phyloP scores from a whole-genome alignment of 2,888 invertebrate genomes.

The Dryadula phaetusa region DNA sequence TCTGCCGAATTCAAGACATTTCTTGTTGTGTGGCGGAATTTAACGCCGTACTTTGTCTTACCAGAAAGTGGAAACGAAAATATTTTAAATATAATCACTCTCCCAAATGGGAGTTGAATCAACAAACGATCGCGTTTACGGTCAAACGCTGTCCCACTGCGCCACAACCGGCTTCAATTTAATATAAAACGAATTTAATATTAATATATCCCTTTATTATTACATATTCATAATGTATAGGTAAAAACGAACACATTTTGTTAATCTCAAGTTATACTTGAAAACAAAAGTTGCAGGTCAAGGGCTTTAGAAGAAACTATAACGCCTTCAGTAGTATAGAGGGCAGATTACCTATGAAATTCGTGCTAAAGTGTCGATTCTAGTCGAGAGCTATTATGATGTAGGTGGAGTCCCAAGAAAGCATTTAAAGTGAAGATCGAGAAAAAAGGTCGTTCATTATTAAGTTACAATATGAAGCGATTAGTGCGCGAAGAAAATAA shows the following conservation, averaged over 20 bases:
- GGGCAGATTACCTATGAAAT: constrained; percentile 33
- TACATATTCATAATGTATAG: background rate
- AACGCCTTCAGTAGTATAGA: constrained; percentile 25
- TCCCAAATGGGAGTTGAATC: too few relatives aligned
- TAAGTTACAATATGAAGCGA: background rate
- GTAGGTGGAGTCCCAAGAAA: constrained; percentile 20
- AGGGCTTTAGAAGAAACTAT: constrained; percentile 25
- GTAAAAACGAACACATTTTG: background rate
- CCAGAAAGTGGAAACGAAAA: too few relatives aligned
- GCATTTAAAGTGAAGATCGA: constrained; percentile 12
- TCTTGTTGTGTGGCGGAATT: too few relatives aligned
- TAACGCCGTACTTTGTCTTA: too few relatives aligned
- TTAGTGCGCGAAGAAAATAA: too few relatives aligned
- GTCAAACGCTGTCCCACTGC: too few relatives aligned
- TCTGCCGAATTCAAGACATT: too few relatives aligned
- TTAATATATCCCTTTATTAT: too few relatives aligned
- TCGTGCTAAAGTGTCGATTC: constrained; percentile 35
- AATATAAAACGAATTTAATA: too few relatives aligned
- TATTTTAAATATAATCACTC: too few relatives aligned
- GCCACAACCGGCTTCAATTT: too few relatives aligned
- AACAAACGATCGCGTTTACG: too few relatives aligned
- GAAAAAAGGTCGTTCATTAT: constrained; percentile 9
- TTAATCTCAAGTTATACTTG: background rate
- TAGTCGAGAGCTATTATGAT: constrained; percentile 17
- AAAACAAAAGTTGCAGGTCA: constrained; percentile 25